Evolutionary conservation across 2,888 invertebrate species (phyloP).

Genomic region (Alviniconcha strummeri): DNA sequence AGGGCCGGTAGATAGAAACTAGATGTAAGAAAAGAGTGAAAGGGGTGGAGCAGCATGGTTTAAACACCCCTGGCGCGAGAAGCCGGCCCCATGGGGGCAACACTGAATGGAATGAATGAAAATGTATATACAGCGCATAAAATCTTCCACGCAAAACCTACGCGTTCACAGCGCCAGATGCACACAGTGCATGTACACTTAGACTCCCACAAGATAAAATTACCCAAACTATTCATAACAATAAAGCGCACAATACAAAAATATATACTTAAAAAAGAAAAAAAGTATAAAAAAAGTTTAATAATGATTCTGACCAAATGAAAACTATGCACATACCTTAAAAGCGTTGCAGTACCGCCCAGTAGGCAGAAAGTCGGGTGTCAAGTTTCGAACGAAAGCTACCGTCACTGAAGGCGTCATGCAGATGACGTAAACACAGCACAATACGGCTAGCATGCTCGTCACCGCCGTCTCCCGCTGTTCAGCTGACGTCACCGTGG

Average conservation of each 20-base stretch:
- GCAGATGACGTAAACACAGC: slow-evolving; percentile 15
- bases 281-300: no score
- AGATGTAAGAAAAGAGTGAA: no score
- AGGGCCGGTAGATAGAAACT: no score
- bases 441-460: slow-evolving; percentile 1
- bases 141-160: neutral
- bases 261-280: no score
- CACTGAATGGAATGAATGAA: no score
- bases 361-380: neutral
- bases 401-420: neutral
- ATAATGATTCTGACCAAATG: no score
- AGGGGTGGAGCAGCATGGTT: no score
- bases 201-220: neutral
- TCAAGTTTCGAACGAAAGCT: neutral
- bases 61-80: no score
- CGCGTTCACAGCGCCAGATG: neutral
- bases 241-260: no score
- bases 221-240: no score
- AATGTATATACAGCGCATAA: no score
- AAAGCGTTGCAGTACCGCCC: neutral
- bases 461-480: slow-evolving; percentile 3
- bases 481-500: slow-evolving; percentile 8
- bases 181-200: neutral
- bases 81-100: no score
- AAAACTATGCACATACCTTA: neutral